Percentiles rank a stretch among this genome's conserved stretches.
phyloP scores from a whole-genome alignment of 2,888 invertebrate species.

The Cybosia mesomella region DNA sequence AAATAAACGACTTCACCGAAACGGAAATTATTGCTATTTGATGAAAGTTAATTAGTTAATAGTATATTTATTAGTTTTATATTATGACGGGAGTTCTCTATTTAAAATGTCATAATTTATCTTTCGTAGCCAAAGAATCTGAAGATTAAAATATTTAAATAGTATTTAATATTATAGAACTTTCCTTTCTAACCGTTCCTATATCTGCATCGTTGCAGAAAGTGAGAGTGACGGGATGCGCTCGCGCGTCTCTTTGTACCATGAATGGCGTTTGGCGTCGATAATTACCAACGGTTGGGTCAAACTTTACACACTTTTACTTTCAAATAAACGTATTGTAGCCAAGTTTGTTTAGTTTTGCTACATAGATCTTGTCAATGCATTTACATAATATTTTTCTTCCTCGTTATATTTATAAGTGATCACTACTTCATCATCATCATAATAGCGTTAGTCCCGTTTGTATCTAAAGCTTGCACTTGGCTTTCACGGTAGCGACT shows the following conservation, averaged over 20 bases:
- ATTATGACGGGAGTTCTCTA: no score
- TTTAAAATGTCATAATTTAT: no score
- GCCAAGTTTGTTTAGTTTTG: constrained; percentile 10
- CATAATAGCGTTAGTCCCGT: no score
- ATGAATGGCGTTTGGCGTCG: constrained; percentile 62
- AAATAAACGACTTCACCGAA: not conserved
- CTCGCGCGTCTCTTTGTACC: constrained; percentile 63
- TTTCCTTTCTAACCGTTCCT: constrained; percentile 36
- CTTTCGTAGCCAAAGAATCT: no score
- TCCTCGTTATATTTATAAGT: no score
- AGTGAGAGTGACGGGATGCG: constrained; percentile 79
- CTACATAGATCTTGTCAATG: constrained; percentile 11
- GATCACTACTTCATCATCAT: no score
- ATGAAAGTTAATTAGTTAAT: no score
- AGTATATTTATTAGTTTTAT: no score
- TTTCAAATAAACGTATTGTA: constrained; percentile 42
- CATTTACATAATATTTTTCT: not conserved
- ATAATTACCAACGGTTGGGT: constrained; percentile 54
- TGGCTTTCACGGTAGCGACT: no score
- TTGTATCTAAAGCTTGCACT: no score
- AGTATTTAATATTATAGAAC: not conserved
- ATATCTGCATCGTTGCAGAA: constrained; percentile 58
- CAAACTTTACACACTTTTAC: constrained; percentile 54
- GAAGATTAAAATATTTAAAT: no score
- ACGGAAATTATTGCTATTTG: no score